phyloP scores from a whole-genome alignment of 1,140 invertebrate genomes.

The Pseudoatta argentina region DNA sequence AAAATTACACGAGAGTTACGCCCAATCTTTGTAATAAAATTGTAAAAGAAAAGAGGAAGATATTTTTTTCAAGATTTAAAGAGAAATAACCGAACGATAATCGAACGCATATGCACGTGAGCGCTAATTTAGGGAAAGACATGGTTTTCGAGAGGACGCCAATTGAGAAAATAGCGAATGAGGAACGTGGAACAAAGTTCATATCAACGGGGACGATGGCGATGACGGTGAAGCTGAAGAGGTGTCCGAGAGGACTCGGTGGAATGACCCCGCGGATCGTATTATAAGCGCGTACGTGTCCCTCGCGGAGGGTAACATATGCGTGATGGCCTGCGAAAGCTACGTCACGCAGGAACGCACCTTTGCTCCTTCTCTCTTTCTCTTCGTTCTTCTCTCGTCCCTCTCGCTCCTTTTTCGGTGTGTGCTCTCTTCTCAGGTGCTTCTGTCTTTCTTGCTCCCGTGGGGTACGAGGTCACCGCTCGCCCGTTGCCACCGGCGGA shows the following conservation, averaged over 20 bases:
- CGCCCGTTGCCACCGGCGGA: constrained; percentile 66
- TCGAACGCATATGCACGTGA: not conserved
- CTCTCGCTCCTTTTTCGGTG: constrained; percentile 44
- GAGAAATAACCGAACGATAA: not conserved
- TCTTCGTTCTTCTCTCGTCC: constrained; percentile 44
- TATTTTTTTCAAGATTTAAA: not conserved
- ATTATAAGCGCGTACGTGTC: constrained; percentile 72
- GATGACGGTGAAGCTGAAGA: constrained; percentile 66
- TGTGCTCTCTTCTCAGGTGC: constrained; percentile 51
- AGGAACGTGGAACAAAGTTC: constrained; percentile 69
- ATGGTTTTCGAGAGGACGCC: not conserved
- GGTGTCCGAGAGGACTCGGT: constrained; percentile 69
- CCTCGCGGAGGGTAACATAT: constrained; percentile 80
- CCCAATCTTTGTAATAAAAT: not conserved
- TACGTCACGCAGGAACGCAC: constrained; percentile 83
- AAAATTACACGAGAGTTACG: not conserved
- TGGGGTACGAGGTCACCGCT: constrained; percentile 71
- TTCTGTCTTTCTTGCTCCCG: constrained; percentile 38
- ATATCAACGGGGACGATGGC: constrained; percentile 62
- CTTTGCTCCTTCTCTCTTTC: constrained; percentile 69
- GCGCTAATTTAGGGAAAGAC: constrained; percentile 1
- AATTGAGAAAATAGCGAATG: not conserved
- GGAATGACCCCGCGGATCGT: constrained; percentile 76
- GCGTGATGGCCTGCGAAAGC: constrained; percentile 82
- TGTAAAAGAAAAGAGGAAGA: not conserved